These are phyloP conservation scores for Polydrusus pterygomalis DNA, from an alignment of 2,888 invertebrate genomes.

Conservation along the genomic window DNA sequence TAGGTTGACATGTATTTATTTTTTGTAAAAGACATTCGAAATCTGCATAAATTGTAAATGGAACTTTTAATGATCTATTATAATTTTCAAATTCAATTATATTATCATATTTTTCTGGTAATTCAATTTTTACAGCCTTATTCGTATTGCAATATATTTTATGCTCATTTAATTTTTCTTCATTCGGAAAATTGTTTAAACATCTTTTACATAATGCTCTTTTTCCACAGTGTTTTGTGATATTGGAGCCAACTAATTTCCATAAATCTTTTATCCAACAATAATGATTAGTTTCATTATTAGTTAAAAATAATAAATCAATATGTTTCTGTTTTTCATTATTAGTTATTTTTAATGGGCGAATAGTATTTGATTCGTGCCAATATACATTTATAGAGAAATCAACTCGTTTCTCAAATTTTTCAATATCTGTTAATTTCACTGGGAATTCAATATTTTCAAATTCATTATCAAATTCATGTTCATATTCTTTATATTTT, in stretches of 20 bases:
- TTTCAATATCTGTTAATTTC: too few relatives aligned
- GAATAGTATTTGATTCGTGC: neutral
- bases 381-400: slow-evolving; percentile 10
- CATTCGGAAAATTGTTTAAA: slow-evolving; percentile 3
- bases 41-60: neutral
- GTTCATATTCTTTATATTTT: too few relatives aligned
- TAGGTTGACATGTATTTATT: neutral
- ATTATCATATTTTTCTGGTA: slow-evolving; percentile 10
- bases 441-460: too few relatives aligned
- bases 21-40: slow-evolving; percentile 4
- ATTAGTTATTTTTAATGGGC: neutral
- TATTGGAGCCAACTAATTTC: neutral
- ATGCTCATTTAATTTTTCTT: neutral
- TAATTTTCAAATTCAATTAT: neutral
- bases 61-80: neutral
- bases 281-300: neutral
- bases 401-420: too few relatives aligned
- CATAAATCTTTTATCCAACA: slow-evolving; percentile 4
- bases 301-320: neutral
- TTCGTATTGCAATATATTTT: slow-evolving; percentile 1
- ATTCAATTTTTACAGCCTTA: neutral
- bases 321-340: slow-evolving; percentile 4
- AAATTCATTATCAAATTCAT: too few relatives aligned
- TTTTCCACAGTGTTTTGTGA: neutral
- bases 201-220: slow-evolving; percentile 4